phyloP scores from a whole-genome alignment of 2,888 invertebrate species.

The Latheticus oryzae region DNA sequence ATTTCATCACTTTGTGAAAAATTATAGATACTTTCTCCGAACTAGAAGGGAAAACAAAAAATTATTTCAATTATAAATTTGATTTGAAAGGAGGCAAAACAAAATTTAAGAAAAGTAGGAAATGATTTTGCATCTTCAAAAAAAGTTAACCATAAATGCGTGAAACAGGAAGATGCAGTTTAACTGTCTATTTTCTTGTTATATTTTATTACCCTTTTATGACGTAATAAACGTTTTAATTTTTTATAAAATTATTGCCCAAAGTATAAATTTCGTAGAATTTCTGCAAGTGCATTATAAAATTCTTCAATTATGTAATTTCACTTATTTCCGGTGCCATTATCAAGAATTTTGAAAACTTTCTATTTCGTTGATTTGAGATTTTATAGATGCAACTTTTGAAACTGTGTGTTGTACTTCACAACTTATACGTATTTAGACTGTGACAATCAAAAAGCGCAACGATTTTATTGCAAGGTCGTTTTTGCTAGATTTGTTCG shows the following conservation, averaged over 20 bases:
- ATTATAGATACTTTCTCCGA: conserved; percentile 17
- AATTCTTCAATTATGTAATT: too few relatives aligned
- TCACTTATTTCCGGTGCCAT: conserved; percentile 13
- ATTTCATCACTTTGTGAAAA: conserved; percentile 14
- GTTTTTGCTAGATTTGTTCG: conserved; percentile 14
- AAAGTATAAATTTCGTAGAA: too few relatives aligned
- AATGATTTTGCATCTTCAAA: conserved; percentile 2
- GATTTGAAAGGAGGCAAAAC: background rate
- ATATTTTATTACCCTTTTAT: too few relatives aligned
- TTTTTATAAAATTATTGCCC: too few relatives aligned
- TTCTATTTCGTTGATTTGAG: conserved; percentile 23
- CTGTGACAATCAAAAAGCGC: conserved; percentile 42
- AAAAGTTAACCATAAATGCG: too few relatives aligned
- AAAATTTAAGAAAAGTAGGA: background rate
- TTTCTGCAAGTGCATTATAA: too few relatives aligned
- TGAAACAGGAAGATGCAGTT: too few relatives aligned
- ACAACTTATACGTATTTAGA: conserved; percentile 19
- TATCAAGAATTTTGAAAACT: conserved; percentile 15
- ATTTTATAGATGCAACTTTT: conserved; percentile 21
- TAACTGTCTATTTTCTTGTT: too few relatives aligned
- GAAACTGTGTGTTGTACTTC: conserved; percentile 14
- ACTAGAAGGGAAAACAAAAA: conserved; percentile 27
- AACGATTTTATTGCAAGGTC: conserved; percentile 37
- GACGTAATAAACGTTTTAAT: too few relatives aligned
- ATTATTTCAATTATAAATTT: background rate